Evolutionary conservation across 1,140 invertebrate species (phyloP).

Genomic region (Lethrus apterus): DNA sequence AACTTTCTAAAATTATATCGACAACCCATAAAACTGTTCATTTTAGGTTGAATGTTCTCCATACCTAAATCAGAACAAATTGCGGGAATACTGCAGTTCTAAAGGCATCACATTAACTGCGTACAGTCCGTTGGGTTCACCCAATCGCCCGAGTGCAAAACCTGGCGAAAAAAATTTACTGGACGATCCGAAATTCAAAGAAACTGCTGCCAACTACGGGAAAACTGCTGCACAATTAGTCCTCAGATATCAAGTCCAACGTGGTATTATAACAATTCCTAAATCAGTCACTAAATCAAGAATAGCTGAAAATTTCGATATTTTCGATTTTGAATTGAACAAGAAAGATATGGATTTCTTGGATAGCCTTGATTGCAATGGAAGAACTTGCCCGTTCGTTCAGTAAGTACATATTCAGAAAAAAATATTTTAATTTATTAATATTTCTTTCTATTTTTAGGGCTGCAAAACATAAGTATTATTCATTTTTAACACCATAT

Average conservation of each 20-base stretch:
- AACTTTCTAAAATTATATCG: slow-evolving; percentile 24
- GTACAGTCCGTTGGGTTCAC: slow-evolving; percentile 71
- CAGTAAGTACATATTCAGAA: slow-evolving; percentile 28
- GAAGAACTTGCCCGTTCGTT: slow-evolving; percentile 24
- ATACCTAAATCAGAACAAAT: slow-evolving; percentile 70
- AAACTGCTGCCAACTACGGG: slow-evolving; percentile 50
- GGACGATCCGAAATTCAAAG: slow-evolving; percentile 53
- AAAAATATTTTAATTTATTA: slow-evolving; percentile 1
- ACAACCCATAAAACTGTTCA: slow-evolving; percentile 30
- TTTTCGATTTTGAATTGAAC: slow-evolving; percentile 50
- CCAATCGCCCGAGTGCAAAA: slow-evolving; percentile 44
- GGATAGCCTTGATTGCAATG: slow-evolving; percentile 32
- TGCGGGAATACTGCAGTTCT: slow-evolving; percentile 64
- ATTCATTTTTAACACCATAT: too few relatives aligned
- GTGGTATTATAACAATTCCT: slow-evolving; percentile 52
- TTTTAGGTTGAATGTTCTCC: slow-evolving; percentile 76
- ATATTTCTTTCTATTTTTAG: slow-evolving; percentile 19
- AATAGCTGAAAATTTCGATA: slow-evolving; percentile 49
- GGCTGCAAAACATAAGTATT: slow-evolving; percentile 17
- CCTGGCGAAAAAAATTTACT: slow-evolving; percentile 47
- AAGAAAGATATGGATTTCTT: slow-evolving; percentile 43
- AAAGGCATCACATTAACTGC: slow-evolving; percentile 65
- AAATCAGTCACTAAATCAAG: slow-evolving; percentile 53
- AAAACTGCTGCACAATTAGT: slow-evolving; percentile 57
- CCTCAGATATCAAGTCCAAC: slow-evolving; percentile 47